Percentiles rank a stretch among this genome's conserved stretches.
phyloP scores from a whole-genome alignment of 53 echinoderm and acorn worm species.

The Pentamera pediparva region DNA sequence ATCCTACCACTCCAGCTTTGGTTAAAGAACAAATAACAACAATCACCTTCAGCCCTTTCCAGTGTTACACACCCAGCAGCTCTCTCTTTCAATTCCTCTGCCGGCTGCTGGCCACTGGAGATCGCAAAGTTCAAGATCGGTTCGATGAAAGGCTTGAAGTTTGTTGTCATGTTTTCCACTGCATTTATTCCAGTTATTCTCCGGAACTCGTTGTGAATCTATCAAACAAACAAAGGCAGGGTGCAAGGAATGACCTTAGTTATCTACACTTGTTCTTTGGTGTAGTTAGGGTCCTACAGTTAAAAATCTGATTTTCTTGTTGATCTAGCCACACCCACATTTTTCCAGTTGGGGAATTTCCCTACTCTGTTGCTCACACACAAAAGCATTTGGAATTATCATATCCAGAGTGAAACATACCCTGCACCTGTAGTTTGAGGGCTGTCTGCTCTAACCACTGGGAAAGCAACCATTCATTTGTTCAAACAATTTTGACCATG shows the following conservation, averaged over 20 bases:
- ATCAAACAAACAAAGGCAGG: not conserved
- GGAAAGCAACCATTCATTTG: too few species aligned
- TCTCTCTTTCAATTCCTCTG: not conserved
- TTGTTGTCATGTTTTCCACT: not conserved
- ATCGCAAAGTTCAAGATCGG: not conserved
- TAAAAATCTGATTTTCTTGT: not conserved
- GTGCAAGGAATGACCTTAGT: not conserved
- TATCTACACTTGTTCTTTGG: too few species aligned
- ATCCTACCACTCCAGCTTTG: too few species aligned
- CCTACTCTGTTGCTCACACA: not conserved
- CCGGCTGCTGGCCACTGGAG: not conserved
- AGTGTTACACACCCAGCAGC: conserved; percentile 1
- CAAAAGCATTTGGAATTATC: too few species aligned
- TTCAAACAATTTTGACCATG: too few species aligned
- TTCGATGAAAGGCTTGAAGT: not conserved
- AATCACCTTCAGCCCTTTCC: conserved; percentile 1
- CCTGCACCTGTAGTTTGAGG: too few species aligned
- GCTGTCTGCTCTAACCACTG: too few species aligned
- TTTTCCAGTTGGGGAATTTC: too few species aligned
- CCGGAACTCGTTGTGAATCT: not conserved
- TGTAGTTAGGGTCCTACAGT: not conserved
- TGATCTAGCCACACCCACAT: too few species aligned
- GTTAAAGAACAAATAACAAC: not conserved
- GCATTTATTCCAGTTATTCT: not conserved
- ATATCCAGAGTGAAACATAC: too few species aligned